These are phyloP conservation scores for Drosophila arawakana DNA, from an alignment of 1,140 invertebrate genomes.

Conservation along the genomic window DNA sequence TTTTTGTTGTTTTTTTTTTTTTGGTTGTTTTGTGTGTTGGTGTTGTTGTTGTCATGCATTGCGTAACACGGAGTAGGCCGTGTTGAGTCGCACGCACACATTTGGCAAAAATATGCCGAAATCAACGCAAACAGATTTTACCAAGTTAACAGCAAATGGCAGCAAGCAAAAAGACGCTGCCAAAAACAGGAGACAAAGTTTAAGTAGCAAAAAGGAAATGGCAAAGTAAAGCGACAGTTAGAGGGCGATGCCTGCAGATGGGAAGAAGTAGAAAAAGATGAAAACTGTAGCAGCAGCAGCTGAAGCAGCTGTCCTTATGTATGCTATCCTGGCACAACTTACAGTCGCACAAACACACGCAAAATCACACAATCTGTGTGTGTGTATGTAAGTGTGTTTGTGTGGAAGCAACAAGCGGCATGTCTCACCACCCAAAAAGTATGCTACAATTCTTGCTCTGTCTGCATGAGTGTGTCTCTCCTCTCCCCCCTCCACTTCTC, in stretches of 20 bases:
- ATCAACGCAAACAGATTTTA: constrained; percentile 83
- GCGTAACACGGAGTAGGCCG: constrained; percentile 63
- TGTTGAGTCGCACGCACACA: constrained; percentile 56
- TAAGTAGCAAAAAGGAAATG: constrained; percentile 25
- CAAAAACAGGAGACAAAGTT: constrained; percentile 23
- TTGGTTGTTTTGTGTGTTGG: constrained; percentile 13
- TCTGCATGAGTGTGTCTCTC: constrained; percentile 1
- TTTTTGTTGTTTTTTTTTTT: background rate
- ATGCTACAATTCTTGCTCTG: constrained; percentile 22
- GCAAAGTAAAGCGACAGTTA: constrained; percentile 19
- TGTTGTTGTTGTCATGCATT: constrained; percentile 38
- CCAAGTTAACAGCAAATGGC: constrained; percentile 67
- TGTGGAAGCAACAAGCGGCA: constrained; percentile 27
- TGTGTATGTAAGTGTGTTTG: background rate
- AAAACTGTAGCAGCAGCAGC: constrained; percentile 7
- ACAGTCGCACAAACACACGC: constrained; percentile 63
- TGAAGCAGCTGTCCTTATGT: constrained; percentile 32
- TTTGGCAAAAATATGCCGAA: constrained; percentile 77
- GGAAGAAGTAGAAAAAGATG: background rate
- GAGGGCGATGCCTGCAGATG: background rate
- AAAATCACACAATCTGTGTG: constrained; percentile 39
- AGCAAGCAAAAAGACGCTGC: constrained; percentile 45
- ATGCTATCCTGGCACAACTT: constrained; percentile 59
- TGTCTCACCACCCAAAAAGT: constrained; percentile 19
- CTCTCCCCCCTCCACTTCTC: background rate